These are phyloP conservation scores for Macaca nemestrina DNA, from an alignment of 2,113 vertebrate species.

Conservation along the genomic window DNA sequence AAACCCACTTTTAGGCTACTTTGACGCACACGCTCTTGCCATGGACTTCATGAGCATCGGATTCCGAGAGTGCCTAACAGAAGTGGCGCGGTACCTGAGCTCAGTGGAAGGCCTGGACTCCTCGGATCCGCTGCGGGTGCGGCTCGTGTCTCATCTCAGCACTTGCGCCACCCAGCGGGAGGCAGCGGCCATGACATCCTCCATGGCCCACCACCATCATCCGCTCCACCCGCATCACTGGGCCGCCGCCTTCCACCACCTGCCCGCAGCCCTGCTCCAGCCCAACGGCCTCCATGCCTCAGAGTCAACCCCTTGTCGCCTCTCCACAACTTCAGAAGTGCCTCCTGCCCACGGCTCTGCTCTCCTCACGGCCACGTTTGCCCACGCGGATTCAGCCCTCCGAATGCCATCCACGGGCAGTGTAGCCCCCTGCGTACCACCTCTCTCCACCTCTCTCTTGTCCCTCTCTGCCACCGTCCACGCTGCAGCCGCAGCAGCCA, in stretches of 20 bases:
- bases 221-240: conserved; percentile 90
- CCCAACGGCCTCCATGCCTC: conserved; percentile 85
- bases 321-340: conserved; percentile 81
- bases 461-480: conserved; percentile 92
- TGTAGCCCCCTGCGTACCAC: conserved; percentile 86
- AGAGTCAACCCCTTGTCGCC: conserved; percentile 83
- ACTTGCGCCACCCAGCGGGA: conserved; percentile 94
- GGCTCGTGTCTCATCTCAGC: conserved; percentile 95
- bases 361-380: conserved; percentile 88
- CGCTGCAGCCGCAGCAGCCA: conserved; percentile 87
- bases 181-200: conserved; percentile 88
- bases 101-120: conserved; percentile 93
- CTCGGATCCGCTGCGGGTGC: conserved; percentile 87
- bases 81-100: conserved; percentile 94
- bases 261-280: conserved; percentile 87
- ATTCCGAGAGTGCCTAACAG: conserved; percentile 94
- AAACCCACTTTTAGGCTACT: conserved; percentile 85
- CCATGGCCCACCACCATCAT: conserved; percentile 86
- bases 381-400: conserved; percentile 87
- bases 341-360: conserved; percentile 83
- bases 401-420: conserved; percentile 86
- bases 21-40: conserved; percentile 92
- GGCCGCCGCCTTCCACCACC: conserved; percentile 88
- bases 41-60: conserved; percentile 99
- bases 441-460: conserved; percentile 90